Evolutionary conservation across 2,888 invertebrate species (phyloP).

Genomic region (Muscina levida): DNA sequence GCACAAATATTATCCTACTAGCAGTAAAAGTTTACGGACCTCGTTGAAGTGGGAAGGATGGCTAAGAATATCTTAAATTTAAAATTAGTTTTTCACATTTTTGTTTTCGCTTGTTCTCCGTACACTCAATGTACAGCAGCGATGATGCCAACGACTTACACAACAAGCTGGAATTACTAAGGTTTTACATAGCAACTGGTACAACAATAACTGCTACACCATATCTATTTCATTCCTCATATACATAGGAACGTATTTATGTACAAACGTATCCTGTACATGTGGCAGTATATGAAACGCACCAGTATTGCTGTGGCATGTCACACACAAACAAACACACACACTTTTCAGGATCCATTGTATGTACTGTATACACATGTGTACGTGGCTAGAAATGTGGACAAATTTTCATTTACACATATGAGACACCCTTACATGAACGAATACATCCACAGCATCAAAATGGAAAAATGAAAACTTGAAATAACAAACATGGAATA

Average conservation of each 20-base stretch:
- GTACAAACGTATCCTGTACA: not conserved
- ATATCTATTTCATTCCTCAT: conserved; percentile 3
- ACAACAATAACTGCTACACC: conserved; percentile 13
- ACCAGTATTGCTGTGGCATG: no score
- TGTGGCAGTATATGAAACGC: not conserved
- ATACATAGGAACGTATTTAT: not conserved
- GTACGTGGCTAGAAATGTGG: not conserved
- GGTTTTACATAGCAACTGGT: not conserved
- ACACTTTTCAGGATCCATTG: no score
- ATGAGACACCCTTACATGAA: not conserved
- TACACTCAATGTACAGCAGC: not conserved
- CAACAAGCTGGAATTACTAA: conserved; percentile 6
- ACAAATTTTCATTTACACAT: not conserved
- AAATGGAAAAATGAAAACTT: conserved; percentile 33
- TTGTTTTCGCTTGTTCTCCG: conserved; percentile 17
- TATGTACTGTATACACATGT: not conserved
- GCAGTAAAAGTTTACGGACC: conserved; percentile 1
- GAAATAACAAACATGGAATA: conserved; percentile 35
- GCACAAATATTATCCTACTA: no score
- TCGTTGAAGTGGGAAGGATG: conserved; percentile 1
- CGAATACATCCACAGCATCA: conserved; percentile 20
- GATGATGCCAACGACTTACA: not conserved
- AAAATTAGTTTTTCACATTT: conserved; percentile 41
- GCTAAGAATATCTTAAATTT: conserved; percentile 29
- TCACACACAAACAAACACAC: no score